Conservation (phyloP, 2,113 vertebrate species). For the Pelodiscus sinensis region DNA sequence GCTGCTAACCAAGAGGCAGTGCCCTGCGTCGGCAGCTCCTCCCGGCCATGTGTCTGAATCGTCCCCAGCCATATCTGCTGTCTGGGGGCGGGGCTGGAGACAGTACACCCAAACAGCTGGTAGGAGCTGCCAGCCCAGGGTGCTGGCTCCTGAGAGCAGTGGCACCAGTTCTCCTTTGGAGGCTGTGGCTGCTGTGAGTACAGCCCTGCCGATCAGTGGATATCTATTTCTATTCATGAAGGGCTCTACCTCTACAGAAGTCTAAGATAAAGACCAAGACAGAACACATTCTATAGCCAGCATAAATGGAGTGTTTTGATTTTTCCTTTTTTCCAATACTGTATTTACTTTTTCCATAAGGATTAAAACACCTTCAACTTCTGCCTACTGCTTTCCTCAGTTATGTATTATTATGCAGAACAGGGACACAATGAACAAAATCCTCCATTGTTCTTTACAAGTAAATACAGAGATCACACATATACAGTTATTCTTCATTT, state of each 20-base stretch:
- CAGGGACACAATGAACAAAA: neutral
- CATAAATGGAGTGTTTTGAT: neutral
- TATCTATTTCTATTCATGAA: too few relatives aligned
- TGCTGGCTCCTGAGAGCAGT: too few relatives aligned
- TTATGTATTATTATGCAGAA: neutral
- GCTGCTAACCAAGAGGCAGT: too few relatives aligned
- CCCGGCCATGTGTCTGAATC: too few relatives aligned
- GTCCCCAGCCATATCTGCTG: too few relatives aligned
- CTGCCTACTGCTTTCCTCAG: neutral
- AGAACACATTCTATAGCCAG: neutral
- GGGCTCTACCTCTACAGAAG: neutral
- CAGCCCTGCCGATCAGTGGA: too few relatives aligned
- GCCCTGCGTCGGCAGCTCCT: too few relatives aligned
- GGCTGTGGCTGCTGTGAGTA: too few relatives aligned
- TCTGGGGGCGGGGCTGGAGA: too few relatives aligned
- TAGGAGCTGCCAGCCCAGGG: too few relatives aligned
- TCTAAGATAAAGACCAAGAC: neutral
- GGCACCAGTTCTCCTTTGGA: too few relatives aligned
- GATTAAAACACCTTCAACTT: neutral
- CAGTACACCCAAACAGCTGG: too few relatives aligned
- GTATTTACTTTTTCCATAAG: neutral
- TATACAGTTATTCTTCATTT: neutral
- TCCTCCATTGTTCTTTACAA: neutral
- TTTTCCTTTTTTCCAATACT: neutral
- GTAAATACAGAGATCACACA: neutral